Base-by-base conservation (phyloP, 2,888 invertebrate species). In the Hydroisotoma schaefferi region DNA sequence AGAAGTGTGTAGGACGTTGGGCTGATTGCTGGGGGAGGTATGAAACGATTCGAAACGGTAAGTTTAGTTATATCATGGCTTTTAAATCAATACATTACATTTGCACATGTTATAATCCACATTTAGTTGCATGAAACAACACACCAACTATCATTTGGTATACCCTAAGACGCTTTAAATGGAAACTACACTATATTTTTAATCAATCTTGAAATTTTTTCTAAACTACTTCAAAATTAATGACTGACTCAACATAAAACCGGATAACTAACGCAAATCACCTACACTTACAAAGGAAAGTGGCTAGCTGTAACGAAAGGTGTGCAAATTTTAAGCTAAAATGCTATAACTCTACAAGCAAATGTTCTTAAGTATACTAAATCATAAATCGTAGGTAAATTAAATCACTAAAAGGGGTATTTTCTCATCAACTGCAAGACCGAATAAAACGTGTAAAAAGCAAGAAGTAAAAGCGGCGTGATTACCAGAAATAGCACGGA, bases 401-500 rank as follows among this genome's bases (percentile, higher is more conserved):
- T 15, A 33, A 8, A 33, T 33, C 8, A 15, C 8, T 33, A 15
- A 10, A 10, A 33, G 33, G 8, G 33, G 8, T 33, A 33, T 15
- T 15, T 33, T 33, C 40, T 40, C 15, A n/a, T n/a, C n/a, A n/a
- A n/a, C n/a, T n/a, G n/a, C n/a, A 40, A 40, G n/a, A 18, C 40
- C 15, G n/a, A 40, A 4, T 40, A 20, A 40, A 40, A 23, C 4
- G 12, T 23, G 23, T 22, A 18, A 25, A 46, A 46, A 46, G 46
- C 46, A 46, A 18, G 15, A 23, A 6, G 46, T 12, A 25, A 46
- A 46, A 46, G 53, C 53, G 20, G 37, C 52, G 46, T 46, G 57
- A 58, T 67, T 71, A 71, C 71, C 71, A 71, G 69, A 71, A 70
- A 69, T 68, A 67, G 67, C 71, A 71, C 60, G 71, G 71, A 60